phyloP scores from a whole-genome alignment of 1,140 invertebrate species.

The Chymomyza costata region DNA sequence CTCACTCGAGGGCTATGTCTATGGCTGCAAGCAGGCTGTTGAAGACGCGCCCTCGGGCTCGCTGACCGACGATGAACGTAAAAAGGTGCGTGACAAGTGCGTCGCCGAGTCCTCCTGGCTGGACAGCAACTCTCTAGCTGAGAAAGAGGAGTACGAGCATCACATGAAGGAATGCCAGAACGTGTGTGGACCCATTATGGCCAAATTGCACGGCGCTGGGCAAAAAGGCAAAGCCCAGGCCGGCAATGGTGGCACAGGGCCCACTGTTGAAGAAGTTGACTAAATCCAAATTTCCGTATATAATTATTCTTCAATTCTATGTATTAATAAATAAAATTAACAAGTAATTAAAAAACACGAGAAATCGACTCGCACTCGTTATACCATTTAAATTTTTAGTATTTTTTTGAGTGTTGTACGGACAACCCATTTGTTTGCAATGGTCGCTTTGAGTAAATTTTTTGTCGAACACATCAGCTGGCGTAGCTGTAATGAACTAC shows the following conservation, averaged over 20 bases:
- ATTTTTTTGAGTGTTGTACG: neutral
- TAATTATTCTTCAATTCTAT: constrained; percentile 1
- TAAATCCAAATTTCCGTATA: constrained; percentile 10
- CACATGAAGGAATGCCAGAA: constrained; percentile 84
- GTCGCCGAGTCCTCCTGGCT: constrained; percentile 78
- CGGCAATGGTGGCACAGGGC: constrained; percentile 63
- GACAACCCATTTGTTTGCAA: neutral
- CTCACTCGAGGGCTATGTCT: constrained; percentile 88
- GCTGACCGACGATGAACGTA: constrained; percentile 79
- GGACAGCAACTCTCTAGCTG: constrained; percentile 81
- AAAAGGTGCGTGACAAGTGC: constrained; percentile 78
- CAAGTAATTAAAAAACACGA: constrained; percentile 4
- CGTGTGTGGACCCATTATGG: constrained; percentile 85
- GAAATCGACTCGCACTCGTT: neutral
- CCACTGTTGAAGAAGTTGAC: constrained; percentile 69
- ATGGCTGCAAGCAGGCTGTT: constrained; percentile 85
- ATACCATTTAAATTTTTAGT: constrained; percentile 5
- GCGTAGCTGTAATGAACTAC: constrained; percentile 31
- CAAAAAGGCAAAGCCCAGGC: constrained; percentile 38
- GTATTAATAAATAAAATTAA: constrained; percentile 32
- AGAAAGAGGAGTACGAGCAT: constrained; percentile 86
- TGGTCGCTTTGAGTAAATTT: constrained; percentile 38
- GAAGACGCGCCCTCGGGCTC: constrained; percentile 81
- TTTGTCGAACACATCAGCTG: constrained; percentile 20
- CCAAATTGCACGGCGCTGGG: constrained; percentile 81